phyloP scores from a whole-genome alignment of 2,113 vertebrate genomes.

The Patagioenas fasciata region DNA sequence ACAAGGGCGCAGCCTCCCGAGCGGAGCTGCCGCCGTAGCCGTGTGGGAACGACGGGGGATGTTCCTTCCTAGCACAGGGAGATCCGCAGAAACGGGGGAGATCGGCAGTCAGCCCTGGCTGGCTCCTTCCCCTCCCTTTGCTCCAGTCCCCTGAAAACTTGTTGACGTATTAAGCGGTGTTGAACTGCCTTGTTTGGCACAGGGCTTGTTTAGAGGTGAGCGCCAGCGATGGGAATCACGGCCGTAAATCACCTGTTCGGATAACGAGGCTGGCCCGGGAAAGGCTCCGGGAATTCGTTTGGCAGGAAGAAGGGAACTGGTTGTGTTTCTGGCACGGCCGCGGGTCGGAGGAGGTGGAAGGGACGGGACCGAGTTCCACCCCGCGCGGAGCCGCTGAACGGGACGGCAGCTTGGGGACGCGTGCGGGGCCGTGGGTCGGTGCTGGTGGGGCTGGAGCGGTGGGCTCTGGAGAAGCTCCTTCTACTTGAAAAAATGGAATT shows the following conservation, averaged over 20 bases:
- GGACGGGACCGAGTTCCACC: too few relatives aligned
- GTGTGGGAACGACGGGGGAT: neutral
- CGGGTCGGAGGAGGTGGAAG: too few relatives aligned
- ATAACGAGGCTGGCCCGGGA: too few relatives aligned
- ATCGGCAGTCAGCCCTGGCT: neutral
- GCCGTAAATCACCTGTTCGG: neutral
- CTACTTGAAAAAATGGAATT: neutral
- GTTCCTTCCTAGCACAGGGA: neutral
- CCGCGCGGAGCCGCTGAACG: too few relatives aligned
- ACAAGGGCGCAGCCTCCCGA: neutral
- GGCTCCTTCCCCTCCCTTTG: neutral
- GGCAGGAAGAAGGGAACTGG: too few relatives aligned
- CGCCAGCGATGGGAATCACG: neutral
- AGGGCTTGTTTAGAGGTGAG: neutral
- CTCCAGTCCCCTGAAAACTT: neutral
- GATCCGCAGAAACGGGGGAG: neutral
- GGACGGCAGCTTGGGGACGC: too few relatives aligned
- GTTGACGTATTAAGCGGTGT: neutral
- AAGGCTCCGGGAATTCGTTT: too few relatives aligned
- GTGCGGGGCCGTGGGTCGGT: neutral
- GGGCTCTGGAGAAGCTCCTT: neutral
- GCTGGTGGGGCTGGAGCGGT: rapidly evolving
- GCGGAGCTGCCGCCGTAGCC: neutral
- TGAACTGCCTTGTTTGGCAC: neutral
- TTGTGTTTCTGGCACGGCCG: too few relatives aligned